Base-by-base conservation (phyloP, 2,888 invertebrate species). In the Antitype chi region DNA sequence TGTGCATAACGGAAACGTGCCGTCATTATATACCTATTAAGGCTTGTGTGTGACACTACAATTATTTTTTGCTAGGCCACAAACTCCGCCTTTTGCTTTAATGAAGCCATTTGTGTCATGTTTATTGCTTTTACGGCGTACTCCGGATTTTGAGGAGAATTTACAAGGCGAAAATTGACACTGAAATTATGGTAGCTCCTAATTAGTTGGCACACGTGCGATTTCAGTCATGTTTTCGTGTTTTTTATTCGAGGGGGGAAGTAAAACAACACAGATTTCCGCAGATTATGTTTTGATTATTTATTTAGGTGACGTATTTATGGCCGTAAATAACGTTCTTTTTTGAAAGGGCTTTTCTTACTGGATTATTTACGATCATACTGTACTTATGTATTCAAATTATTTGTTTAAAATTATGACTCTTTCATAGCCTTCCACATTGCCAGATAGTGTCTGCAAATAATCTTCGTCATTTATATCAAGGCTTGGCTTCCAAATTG, bases 81-180 rank as follows among this genome's bases (percentile, higher is more conserved):
- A 92, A 91, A 92, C 94, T 89, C 94, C 95, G 94, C 95, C 95
- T 91, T 91, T 88, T 86, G 91, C 91, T 91, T 94, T 96, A 96
- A 96, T 96, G 96, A 96, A 96, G 94, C 93, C 94, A 94, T 96
- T 96, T 95, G 90, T 92, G 96, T 96, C 96, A 96, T 93, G 93
- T 96, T 96, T 96, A 96, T 96, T 94, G 93, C 95, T 93, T 95
- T 96, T 94, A 96, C 93, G 94, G 93, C 93, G 93, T 92, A 94
- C 95, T 92, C 92, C 89, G 94, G 95, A 95, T 95, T 96, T 95
- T 93, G 94, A 93, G 91, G 92, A 91, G 91, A 94, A 96, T 96
- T 96, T 96, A 96, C 92, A 94, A 93, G 92, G 94, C 93, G 94
- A 92, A 95, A 96, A 96, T 95, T 95, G 96, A 95, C 95, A 93